These are phyloP conservation scores for Calameuta filiformis DNA, from an alignment of 2,888 invertebrate species.

Conservation along the genomic window DNA sequence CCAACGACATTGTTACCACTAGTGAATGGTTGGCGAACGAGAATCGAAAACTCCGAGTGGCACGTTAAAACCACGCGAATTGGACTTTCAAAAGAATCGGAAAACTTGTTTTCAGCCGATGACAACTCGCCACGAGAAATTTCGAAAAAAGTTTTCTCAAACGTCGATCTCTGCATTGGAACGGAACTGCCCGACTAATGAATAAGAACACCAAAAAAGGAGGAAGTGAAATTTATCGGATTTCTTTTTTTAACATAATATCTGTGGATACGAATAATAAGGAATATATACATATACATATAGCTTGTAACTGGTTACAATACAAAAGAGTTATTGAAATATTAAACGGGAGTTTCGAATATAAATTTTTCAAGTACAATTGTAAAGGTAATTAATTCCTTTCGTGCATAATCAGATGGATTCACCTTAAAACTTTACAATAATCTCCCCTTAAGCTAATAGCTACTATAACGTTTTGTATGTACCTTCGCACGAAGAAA, in stretches of 20 bases:
- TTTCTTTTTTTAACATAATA: neutral
- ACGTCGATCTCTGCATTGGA: neutral
- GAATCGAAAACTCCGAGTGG: conserved; percentile 6
- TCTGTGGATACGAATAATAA: neutral
- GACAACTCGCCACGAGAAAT: neutral
- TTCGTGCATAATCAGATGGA: neutral
- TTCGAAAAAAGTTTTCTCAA: neutral
- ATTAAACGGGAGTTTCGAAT: neutral
- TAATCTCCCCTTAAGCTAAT: neutral
- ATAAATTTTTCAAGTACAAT: neutral
- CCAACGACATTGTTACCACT: conserved; percentile 11
- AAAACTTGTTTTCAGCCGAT: conserved; percentile 1
- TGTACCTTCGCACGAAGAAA: neutral
- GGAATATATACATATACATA: neutral
- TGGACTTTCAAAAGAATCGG: neutral
- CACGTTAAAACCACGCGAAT: neutral
- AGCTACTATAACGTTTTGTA: neutral
- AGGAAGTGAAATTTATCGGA: neutral
- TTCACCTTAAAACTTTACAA: neutral
- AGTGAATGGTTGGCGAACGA: conserved; percentile 11
- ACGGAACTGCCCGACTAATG: neutral
- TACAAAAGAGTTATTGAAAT: neutral
- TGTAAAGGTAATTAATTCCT: neutral
- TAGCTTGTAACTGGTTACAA: neutral
- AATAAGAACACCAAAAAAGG: neutral